Conservation (phyloP, 37 sponge, comb jelly and placozoan genomes). For the Beroe ovata region DNA sequence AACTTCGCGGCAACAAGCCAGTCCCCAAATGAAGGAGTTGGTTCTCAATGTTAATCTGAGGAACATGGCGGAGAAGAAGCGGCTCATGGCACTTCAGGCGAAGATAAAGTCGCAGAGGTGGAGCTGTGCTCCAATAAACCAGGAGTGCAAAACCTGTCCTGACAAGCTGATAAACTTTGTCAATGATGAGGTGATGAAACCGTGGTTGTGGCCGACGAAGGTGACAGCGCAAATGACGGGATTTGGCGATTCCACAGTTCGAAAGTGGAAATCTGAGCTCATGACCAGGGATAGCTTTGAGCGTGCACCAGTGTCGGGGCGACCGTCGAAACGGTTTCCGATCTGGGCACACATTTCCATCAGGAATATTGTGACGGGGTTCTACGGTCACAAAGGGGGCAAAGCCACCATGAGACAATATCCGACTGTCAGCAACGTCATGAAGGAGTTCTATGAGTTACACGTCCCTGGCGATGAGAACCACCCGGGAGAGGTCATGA, state of each 20-base stretch:
- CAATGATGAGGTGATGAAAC: neutral
- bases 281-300: neutral
- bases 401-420: neutral
- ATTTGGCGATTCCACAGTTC: neutral
- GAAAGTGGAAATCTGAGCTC: neutral
- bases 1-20: neutral
- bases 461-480: neutral
- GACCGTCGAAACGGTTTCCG: neutral
- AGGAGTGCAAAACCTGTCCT: neutral
- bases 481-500: neutral
- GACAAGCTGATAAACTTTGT: neutral
- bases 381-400: neutral
- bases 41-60: neutral
- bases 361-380: neutral
- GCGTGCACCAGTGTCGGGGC: neutral
- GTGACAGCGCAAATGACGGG: neutral
- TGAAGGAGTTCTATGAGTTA: neutral
- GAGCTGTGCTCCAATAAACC: neutral
- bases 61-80: neutral
- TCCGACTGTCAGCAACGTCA: neutral
- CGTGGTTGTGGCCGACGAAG: neutral
- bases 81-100: neutral
- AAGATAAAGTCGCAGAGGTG: neutral
- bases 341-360: neutral
- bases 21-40: neutral